Evolutionary conservation across 2,113 vertebrate genomes (phyloP).

Genomic region (Circaetus gallicus): DNA sequence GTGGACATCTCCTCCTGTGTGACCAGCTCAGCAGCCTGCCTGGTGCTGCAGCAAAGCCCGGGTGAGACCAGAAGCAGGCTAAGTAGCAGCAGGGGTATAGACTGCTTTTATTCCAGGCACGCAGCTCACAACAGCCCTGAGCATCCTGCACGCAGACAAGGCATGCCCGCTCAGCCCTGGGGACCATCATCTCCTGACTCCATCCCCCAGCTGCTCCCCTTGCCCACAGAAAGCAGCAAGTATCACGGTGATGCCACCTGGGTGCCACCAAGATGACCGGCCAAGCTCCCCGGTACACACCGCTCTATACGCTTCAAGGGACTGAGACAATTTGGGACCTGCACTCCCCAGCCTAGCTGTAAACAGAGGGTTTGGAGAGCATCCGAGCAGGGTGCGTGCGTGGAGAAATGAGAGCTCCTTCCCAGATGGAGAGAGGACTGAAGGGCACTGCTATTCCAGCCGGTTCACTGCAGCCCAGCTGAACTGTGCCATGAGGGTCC

Average conservation of each 20-base stretch:
- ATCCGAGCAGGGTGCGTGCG: fast-evolving
- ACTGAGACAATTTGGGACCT: neutral
- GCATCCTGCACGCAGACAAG: neutral
- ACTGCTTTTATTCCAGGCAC: neutral
- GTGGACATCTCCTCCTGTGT: fast-evolving
- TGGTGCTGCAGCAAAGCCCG: neutral
- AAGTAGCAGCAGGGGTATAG: no score
- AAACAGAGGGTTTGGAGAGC: neutral
- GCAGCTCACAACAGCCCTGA: neutral
- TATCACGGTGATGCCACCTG: neutral
- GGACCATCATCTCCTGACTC: neutral
- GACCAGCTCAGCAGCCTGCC: neutral
- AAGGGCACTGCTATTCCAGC: neutral
- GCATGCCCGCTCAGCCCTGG: neutral
- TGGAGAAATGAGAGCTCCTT: neutral
- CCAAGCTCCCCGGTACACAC: fast-evolving
- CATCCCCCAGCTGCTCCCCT: neutral
- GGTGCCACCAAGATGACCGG: neutral
- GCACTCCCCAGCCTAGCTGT: neutral
- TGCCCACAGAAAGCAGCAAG: neutral
- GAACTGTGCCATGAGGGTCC: fast-evolving
- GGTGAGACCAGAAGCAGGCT: neutral
- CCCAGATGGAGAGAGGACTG: neutral
- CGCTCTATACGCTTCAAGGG: fast-evolving
- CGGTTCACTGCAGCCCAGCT: neutral